A percentile compares a stretch with the other conserved stretches of the same genome.
Conservation (phyloP, 2,888 invertebrate genomes). For the Lacanobia wlatinum region DNA sequence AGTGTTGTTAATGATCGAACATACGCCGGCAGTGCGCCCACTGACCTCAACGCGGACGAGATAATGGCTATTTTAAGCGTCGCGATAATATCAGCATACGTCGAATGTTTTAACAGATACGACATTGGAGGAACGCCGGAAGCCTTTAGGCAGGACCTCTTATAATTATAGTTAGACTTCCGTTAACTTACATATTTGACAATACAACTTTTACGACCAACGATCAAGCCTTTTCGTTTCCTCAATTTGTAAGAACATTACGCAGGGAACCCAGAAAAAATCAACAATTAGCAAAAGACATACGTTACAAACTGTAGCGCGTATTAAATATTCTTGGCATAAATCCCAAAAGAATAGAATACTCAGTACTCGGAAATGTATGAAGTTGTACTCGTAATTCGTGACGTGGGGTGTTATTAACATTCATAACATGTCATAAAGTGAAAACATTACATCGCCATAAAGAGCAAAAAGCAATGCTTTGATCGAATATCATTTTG, state of each 20-base stretch:
- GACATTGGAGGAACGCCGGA: constrained; percentile 84
- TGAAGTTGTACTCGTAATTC: constrained; percentile 48
- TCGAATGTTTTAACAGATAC: constrained; percentile 84
- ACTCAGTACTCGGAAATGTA: constrained; percentile 48
- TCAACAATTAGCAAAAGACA: constrained; percentile 22
- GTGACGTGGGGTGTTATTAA: constrained; percentile 47
- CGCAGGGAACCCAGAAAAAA: constrained; percentile 17
- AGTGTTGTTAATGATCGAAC: constrained; percentile 82
- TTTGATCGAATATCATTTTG: constrained; percentile 42
- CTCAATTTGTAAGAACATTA: constrained; percentile 21
- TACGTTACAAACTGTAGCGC: constrained; percentile 37
- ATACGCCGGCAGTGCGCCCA: constrained; percentile 84
- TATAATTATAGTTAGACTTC: constrained; percentile 66
- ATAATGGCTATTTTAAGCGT: constrained; percentile 89
- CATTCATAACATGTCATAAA: constrained; percentile 49
- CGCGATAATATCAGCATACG: constrained; percentile 86
- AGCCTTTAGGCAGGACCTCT: constrained; percentile 76
- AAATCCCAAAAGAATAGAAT: constrained; percentile 59
- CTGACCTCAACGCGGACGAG: constrained; percentile 88
- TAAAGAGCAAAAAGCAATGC: constrained; percentile 48
- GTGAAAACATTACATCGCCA: constrained; percentile 40
- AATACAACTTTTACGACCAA: constrained; percentile 33
- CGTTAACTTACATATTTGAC: constrained; percentile 49
- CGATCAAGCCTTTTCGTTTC: constrained; percentile 12
- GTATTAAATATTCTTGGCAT: constrained; percentile 55